phyloP scores from a whole-genome alignment of 1,140 invertebrate species.

The Atta cephalotes region DNA sequence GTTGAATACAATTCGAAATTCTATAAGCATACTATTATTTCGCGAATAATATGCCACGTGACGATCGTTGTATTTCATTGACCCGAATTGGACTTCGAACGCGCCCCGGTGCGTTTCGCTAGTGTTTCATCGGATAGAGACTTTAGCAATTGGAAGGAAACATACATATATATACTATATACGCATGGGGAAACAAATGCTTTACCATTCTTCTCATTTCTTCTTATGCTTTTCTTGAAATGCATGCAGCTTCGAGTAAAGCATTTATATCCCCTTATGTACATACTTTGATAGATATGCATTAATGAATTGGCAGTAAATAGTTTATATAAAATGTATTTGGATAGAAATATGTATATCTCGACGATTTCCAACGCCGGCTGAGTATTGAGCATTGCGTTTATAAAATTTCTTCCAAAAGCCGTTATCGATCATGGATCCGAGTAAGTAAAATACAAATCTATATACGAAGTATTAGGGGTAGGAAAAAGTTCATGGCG shows the following conservation, averaged over 20 bases:
- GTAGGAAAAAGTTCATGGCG: too few relatives aligned
- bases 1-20: constrained; percentile 67
- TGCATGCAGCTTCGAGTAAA: too few relatives aligned
- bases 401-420: constrained; percentile 37
- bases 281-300: constrained; percentile 69
- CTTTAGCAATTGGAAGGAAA: constrained; percentile 68
- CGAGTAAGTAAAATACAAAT: constrained; percentile 51
- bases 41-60: not conserved
- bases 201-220: too few relatives aligned
- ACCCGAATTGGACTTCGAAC: constrained; percentile 15
- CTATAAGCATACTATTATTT: constrained; percentile 61
- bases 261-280: too few relatives aligned
- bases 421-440: not conserved
- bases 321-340: constrained; percentile 61
- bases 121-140: not conserved
- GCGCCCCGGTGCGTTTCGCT: not conserved
- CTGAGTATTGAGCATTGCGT: constrained; percentile 43
- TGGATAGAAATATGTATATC: constrained; percentile 24
- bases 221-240: too few relatives aligned
- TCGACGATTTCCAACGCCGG: constrained; percentile 31
- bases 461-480: not conserved
- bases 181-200: too few relatives aligned
- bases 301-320: constrained; percentile 63
- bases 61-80: constrained; percentile 54
- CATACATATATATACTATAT: constrained; percentile 26